Evolutionary conservation across 2,888 invertebrate species (phyloP).

Genomic region (Lasius platythorax): DNA sequence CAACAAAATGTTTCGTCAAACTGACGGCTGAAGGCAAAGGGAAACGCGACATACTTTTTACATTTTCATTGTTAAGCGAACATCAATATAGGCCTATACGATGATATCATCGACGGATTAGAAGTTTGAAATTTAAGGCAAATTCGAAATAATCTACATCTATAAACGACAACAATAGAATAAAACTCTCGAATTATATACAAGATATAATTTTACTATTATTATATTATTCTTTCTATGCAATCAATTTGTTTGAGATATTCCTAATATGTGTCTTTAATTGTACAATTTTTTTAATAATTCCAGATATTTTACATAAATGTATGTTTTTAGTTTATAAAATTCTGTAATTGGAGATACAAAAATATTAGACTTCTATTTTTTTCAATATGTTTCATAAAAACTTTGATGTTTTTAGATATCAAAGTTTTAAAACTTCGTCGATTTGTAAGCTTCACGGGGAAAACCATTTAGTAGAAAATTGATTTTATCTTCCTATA

Average conservation of each 20-base stretch:
- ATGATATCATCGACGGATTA: constrained; percentile 19
- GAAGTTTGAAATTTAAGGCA: background rate
- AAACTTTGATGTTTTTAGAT: background rate
- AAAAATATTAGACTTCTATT: background rate
- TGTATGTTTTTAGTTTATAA: background rate
- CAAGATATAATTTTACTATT: background rate
- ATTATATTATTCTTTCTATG: background rate
- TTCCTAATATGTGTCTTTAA: background rate
- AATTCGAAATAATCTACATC: background rate
- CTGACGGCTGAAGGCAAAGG: background rate
- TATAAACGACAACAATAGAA: background rate
- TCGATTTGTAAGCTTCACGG: background rate
- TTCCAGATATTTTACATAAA: background rate
- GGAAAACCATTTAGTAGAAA: background rate
- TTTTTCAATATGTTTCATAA: background rate
- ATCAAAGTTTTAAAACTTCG: background rate
- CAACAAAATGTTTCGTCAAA: constrained; percentile 28
- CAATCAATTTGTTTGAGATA: background rate
- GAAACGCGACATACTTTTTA: background rate
- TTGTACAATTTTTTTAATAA: background rate
- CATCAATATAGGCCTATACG: background rate
- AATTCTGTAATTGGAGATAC: background rate
- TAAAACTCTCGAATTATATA: background rate
- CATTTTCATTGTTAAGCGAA: constrained; percentile 2
- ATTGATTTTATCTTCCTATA: background rate